Percentiles rank a stretch among this genome's conserved stretches.
Evolutionary conservation across 2,888 invertebrate genomes (phyloP).

Genomic region (Lissonota sp.): DNA sequence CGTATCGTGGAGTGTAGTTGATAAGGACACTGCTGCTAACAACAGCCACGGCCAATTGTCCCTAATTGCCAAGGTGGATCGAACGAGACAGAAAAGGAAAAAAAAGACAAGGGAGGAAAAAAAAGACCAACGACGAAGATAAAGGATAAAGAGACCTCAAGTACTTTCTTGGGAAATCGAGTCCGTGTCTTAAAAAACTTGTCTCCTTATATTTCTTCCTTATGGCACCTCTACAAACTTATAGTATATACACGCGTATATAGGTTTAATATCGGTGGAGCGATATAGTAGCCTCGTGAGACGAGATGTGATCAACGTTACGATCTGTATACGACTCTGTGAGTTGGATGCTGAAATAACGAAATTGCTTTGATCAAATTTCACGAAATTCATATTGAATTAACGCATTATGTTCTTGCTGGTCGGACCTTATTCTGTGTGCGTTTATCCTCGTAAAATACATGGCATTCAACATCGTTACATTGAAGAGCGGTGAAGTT

Average conservation of each 20-base stretch:
- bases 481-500: neutral
- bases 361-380: constrained; percentile 22
- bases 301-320: constrained; percentile 24
- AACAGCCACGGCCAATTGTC: constrained; percentile 50
- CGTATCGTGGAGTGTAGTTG: constrained; percentile 13
- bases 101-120: neutral
- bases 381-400: constrained; percentile 1
- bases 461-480: neutral
- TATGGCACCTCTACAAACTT: neutral
- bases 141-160: neutral
- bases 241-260: neutral
- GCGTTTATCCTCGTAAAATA: neutral
- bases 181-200: constrained; percentile 3
- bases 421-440: neutral
- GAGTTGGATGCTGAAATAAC: neutral
- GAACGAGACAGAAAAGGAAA: neutral
- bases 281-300: constrained; percentile 24
- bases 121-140: constrained; percentile 1
- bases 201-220: constrained; percentile 32
- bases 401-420: neutral
- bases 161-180: constrained; percentile 43
- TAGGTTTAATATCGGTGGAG: too few species aligned
- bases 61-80: constrained; percentile 46
- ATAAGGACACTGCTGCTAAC: constrained; percentile 18
- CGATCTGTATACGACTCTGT: constrained; percentile 18